Conservation (phyloP, 53 echinoderm and acorn worm genomes). For the Holothuria scabra region DNA sequence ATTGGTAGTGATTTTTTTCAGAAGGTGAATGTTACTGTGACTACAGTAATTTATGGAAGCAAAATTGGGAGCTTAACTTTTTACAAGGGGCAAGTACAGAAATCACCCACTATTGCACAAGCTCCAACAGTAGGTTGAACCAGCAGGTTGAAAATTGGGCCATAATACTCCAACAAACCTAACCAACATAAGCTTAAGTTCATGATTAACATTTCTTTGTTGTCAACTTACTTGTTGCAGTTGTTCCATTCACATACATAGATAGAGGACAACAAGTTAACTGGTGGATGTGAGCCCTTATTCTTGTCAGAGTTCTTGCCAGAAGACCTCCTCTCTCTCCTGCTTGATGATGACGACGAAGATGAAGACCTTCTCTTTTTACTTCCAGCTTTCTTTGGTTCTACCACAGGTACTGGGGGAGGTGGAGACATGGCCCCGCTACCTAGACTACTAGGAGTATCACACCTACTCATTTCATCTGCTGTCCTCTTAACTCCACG, state of each 20-base stretch:
- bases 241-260: constrained; percentile 93
- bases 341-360: constrained; percentile 74
- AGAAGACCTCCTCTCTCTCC: constrained; percentile 58
- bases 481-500: constrained; percentile 39
- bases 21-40: too few relatives aligned
- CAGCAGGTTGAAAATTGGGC: too few relatives aligned
- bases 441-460: constrained; percentile 34
- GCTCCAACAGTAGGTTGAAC: too few relatives aligned
- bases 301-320: constrained; percentile 53
- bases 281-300: constrained; percentile 50
- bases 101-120: too few relatives aligned
- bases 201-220: too few relatives aligned
- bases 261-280: constrained; percentile 21
- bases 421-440: constrained; percentile 43
- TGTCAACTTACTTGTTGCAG: constrained; percentile 75
- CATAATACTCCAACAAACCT: too few relatives aligned
- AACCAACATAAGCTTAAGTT: too few relatives aligned
- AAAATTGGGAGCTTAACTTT: too few relatives aligned
- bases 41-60: too few relatives aligned
- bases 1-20: too few relatives aligned
- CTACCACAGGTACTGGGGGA: constrained; percentile 16
- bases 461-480: constrained; percentile 24
- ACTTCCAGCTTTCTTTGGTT: constrained; percentile 49
- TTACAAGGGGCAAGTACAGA: too few relatives aligned
- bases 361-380: constrained; percentile 86